These are phyloP conservation scores for Rhinopithecus roxellana DNA, from an alignment of 2,113 vertebrate species.

Conservation along the genomic window DNA sequence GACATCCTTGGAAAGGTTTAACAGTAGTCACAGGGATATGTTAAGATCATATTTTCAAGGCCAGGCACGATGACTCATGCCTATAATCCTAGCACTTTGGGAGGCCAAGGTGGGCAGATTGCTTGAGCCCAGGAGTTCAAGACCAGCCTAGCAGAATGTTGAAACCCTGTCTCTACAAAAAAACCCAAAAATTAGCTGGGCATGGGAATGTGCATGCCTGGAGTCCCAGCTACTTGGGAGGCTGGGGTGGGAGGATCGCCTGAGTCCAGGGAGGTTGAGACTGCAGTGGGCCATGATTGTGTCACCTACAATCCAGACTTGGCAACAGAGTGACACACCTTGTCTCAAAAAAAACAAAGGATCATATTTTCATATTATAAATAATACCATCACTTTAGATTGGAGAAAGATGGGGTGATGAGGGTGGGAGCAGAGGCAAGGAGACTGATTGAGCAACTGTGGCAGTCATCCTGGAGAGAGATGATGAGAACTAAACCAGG, in stretches of 20 bases:
- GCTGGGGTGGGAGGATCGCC: neutral
- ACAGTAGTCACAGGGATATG: neutral
- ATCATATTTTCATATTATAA: neutral
- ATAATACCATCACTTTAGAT: neutral
- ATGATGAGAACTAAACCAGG: neutral
- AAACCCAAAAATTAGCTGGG: neutral
- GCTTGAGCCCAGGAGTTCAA: no score
- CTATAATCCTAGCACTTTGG: neutral
- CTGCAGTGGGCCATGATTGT: no score
- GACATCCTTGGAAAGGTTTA: neutral
- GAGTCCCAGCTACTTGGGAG: neutral
- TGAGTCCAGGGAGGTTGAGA: neutral
- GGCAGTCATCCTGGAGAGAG: neutral
- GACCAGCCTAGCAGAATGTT: no score
- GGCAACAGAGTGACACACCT: no score
- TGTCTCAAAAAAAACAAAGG: no score
- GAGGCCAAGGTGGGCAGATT: no score
- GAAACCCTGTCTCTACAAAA: no score
- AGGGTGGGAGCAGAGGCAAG: neutral
- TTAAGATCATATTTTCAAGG: neutral
- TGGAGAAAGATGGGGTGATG: neutral
- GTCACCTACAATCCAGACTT: no score
- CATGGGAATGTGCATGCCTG: no score
- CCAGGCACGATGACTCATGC: neutral
- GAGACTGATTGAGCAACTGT: neutral